phyloP scores from a whole-genome alignment of 2,113 vertebrate species.

The Drymodes brunneopygia region DNA sequence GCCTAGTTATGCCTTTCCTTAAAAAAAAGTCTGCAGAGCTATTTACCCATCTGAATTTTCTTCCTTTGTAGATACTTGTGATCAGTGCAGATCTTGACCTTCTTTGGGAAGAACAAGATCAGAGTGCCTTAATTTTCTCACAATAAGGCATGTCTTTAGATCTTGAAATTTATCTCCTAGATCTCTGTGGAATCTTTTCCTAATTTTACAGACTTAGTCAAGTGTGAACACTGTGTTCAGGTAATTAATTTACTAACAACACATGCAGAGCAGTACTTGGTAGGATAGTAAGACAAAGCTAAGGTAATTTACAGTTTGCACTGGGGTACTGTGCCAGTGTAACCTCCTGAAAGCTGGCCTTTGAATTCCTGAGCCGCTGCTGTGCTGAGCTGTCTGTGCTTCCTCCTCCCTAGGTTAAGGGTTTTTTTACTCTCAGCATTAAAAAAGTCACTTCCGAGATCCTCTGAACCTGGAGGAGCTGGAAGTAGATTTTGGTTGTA shows the following conservation, averaged over 20 bases:
- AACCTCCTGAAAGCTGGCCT: neutral
- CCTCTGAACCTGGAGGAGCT: neutral
- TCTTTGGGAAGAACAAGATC: neutral
- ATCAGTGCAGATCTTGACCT: neutral
- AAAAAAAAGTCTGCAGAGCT: neutral
- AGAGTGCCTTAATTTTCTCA: neutral
- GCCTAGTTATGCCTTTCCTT: neutral
- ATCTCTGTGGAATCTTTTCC: neutral
- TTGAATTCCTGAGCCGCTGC: neutral
- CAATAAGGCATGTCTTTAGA: neutral
- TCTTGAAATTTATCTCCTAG: neutral
- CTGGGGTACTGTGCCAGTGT: neutral
- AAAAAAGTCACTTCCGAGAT: neutral
- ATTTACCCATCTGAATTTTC: neutral
- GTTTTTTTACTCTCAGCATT: neutral
- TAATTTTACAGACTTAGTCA: neutral
- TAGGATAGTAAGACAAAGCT: neutral
- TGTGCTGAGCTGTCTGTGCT: neutral
- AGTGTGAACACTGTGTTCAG: neutral
- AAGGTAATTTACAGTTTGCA: neutral
- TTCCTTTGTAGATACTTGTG: neutral
- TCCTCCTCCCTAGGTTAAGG: neutral
- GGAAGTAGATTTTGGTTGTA: neutral
- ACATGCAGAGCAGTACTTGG: fast-evolving
- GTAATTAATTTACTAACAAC: neutral